Conservation (phyloP, 1,140 invertebrate species). For the Hylyphantes graminicola region DNA sequence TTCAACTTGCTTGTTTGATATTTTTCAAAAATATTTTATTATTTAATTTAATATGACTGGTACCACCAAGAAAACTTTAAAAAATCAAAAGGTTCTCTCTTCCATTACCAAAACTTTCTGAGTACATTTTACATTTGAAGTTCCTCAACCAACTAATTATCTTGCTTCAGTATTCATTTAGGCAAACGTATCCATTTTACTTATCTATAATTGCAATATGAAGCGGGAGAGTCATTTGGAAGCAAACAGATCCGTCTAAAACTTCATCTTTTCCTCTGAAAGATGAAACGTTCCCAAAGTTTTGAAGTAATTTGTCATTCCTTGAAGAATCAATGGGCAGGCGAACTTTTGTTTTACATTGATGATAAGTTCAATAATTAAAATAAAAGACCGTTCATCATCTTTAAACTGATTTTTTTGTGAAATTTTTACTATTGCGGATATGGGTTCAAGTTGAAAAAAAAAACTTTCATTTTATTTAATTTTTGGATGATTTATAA, state of each 20-base stretch:
- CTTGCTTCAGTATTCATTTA: conserved; percentile 25
- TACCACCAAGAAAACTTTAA: neutral
- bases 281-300: conserved; percentile 17
- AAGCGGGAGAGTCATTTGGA: conserved; percentile 15
- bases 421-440: too few species aligned
- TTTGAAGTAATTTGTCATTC: conserved; percentile 35
- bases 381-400: conserved; percentile 23
- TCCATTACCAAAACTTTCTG: neutral
- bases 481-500: too few species aligned
- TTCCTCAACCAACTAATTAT: conserved; percentile 24
- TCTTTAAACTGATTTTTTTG: neutral
- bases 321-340: conserved; percentile 1
- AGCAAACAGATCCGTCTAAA: neutral
- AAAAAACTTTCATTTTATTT: too few species aligned
- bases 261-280: conserved; percentile 8
- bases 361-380: conserved; percentile 29
- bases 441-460: too few species aligned
- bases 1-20: too few species aligned
- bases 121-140: neutral
- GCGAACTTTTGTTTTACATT: conserved; percentile 9
- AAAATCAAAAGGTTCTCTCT: neutral
- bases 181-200: conserved; percentile 5
- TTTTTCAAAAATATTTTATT: too few species aligned
- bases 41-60: too few species aligned
- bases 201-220: conserved; percentile 30